phyloP scores from a whole-genome alignment of 2,797 vertebrate genomes.

The Thamnophis elegans region DNA sequence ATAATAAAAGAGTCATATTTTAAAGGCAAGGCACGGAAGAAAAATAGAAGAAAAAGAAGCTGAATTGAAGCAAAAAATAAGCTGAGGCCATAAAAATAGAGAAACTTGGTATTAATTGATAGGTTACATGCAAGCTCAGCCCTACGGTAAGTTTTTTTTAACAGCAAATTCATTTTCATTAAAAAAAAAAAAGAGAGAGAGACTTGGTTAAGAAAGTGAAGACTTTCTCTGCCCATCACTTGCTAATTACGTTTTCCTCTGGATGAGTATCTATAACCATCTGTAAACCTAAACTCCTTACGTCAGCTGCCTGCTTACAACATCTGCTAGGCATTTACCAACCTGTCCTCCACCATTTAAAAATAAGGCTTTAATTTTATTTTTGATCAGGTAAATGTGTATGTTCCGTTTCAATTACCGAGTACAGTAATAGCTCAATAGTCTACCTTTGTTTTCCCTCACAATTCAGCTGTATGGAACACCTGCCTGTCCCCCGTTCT shows the following conservation, averaged over 20 bases:
- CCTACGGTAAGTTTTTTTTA: neutral
- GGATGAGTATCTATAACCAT: neutral
- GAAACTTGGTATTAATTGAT: neutral
- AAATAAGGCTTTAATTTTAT: conserved; percentile 24
- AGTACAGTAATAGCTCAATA: conserved; percentile 14
- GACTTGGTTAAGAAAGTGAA: neutral
- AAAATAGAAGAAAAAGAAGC: neutral
- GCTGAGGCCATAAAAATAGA: neutral
- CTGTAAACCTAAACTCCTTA: conserved; percentile 13
- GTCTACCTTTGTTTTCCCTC: conserved; percentile 26
- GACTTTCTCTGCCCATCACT: neutral
- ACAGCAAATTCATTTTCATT: neutral
- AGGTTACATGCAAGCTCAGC: neutral
- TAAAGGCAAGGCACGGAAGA: neutral
- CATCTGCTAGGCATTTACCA: conserved; percentile 33
- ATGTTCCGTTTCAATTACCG: conserved; percentile 31
- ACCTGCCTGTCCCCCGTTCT: neutral
- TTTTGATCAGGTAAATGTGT: conserved; percentile 16
- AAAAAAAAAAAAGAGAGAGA: neutral
- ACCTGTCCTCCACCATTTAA: conserved; percentile 22
- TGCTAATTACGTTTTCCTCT: neutral
- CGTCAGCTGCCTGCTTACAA: conserved; percentile 9
- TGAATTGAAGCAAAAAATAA: neutral
- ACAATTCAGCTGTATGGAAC: conserved; percentile 11
- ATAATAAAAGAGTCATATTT: neutral